phyloP scores from a whole-genome alignment of 2,797 vertebrate genomes.

The Rhinophrynus dorsalis region DNA sequence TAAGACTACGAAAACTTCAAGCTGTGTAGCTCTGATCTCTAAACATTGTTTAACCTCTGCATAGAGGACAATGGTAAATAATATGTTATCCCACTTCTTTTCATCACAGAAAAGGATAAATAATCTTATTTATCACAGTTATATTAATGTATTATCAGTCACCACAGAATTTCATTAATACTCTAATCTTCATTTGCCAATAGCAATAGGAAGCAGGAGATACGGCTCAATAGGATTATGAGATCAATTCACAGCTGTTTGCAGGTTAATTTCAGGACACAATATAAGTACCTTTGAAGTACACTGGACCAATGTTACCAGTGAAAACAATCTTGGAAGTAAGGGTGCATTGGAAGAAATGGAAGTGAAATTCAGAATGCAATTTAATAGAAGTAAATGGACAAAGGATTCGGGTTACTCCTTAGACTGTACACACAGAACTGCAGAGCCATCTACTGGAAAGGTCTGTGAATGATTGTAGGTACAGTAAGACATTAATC shows the following conservation, averaged over 20 bases:
- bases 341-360: not conserved
- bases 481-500: not conserved
- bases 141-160: too few species aligned
- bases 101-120: too few species aligned
- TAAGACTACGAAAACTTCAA: too few species aligned
- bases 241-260: not conserved
- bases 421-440: not conserved
- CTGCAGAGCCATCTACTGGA: conserved; percentile 1
- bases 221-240: not conserved
- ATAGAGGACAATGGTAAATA: too few species aligned
- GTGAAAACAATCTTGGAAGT: not conserved
- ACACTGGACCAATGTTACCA: not conserved
- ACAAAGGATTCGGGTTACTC: not conserved
- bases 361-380: not conserved
- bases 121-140: too few species aligned
- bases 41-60: too few species aligned
- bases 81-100: too few species aligned
- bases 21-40: too few species aligned
- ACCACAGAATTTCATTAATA: not conserved
- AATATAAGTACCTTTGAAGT: not conserved
- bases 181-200: not conserved
- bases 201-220: not conserved
- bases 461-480: not conserved
- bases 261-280: not conserved
- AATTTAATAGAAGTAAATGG: not conserved